Conservation (phyloP, 2,797 vertebrate genomes). For the Danio choprae region DNA sequence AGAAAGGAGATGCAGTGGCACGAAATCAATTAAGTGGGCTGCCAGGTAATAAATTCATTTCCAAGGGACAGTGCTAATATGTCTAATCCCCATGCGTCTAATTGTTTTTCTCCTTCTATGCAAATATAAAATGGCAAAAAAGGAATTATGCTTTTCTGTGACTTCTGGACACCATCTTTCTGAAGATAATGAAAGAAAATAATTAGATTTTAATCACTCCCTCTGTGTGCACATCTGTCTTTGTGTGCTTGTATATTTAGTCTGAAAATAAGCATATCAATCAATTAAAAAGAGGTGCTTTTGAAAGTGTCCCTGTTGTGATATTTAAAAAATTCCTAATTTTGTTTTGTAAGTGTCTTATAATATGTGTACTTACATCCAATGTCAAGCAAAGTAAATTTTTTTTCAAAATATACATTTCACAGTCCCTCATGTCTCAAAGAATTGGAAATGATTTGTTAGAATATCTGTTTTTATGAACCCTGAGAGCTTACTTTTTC, state of each 20-base stretch:
- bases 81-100: slow-evolving; percentile 65
- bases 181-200: slow-evolving; percentile 68
- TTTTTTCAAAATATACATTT: too few relatives aligned
- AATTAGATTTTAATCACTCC: slow-evolving; percentile 70
- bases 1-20: slow-evolving; percentile 69
- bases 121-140: slow-evolving; percentile 70
- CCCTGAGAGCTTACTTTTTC: too few relatives aligned
- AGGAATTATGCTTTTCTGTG: slow-evolving; percentile 63
- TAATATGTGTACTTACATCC: neutral
- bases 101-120: slow-evolving; percentile 63
- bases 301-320: neutral
- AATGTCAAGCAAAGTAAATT: too few relatives aligned
- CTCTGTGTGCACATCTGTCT: slow-evolving; percentile 37
- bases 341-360: neutral
- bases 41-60: slow-evolving; percentile 71
- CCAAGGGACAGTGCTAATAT: slow-evolving; percentile 68
- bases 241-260: slow-evolving; percentile 17
- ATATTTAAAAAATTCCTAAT: neutral
- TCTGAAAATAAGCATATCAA: neutral
- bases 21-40: slow-evolving; percentile 72
- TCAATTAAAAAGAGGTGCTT: neutral
- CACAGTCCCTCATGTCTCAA: too few relatives aligned
- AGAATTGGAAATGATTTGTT: too few relatives aligned
- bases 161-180: slow-evolving; percentile 63
- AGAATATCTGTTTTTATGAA: too few relatives aligned